Evolutionary conservation across 2,888 invertebrate genomes (phyloP).

Genomic region (Spodoptera picta): DNA sequence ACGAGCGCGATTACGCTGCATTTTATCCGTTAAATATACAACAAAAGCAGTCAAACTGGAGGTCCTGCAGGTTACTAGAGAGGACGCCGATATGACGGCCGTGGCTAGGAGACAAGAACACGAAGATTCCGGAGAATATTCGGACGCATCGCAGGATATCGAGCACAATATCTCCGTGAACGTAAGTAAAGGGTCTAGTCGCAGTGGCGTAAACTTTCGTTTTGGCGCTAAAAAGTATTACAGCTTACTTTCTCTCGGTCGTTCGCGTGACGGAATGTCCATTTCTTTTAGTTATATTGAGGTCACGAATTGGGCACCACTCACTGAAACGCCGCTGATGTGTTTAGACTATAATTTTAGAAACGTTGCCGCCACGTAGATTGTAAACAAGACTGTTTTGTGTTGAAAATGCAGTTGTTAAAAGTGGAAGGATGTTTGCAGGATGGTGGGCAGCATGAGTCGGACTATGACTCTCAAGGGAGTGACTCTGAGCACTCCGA

Average conservation of each 20-base stretch:
- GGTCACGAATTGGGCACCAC: slow-evolving; percentile 83
- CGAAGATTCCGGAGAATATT: slow-evolving; percentile 85
- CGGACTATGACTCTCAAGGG: slow-evolving; percentile 85
- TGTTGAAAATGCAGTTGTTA: slow-evolving; percentile 77
- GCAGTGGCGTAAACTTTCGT: slow-evolving; percentile 75
- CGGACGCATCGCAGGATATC: slow-evolving; percentile 85
- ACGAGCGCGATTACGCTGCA: slow-evolving; percentile 67
- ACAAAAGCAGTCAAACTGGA: slow-evolving; percentile 81
- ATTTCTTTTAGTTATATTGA: slow-evolving; percentile 86
- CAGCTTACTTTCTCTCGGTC: slow-evolving; percentile 84
- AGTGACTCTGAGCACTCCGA: slow-evolving; percentile 89
- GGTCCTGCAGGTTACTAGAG: slow-evolving; percentile 80
- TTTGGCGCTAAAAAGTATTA: slow-evolving; percentile 81
- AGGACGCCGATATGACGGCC: slow-evolving; percentile 86
- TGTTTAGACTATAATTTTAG: slow-evolving; percentile 71
- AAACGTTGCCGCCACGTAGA: slow-evolving; percentile 69
- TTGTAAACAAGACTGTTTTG: slow-evolving; percentile 60
- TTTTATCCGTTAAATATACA: slow-evolving; percentile 62
- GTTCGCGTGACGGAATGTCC: slow-evolving; percentile 84
- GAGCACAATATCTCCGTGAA: slow-evolving; percentile 81
- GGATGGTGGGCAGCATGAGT: slow-evolving; percentile 80
- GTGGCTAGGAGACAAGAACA: slow-evolving; percentile 78
- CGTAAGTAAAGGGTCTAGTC: slow-evolving; percentile 75
- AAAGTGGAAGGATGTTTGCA: slow-evolving; percentile 82
- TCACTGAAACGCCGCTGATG: slow-evolving; percentile 75